Conservation (phyloP, 2,797 vertebrate species). For the Sebastes baramenuke region DNA sequence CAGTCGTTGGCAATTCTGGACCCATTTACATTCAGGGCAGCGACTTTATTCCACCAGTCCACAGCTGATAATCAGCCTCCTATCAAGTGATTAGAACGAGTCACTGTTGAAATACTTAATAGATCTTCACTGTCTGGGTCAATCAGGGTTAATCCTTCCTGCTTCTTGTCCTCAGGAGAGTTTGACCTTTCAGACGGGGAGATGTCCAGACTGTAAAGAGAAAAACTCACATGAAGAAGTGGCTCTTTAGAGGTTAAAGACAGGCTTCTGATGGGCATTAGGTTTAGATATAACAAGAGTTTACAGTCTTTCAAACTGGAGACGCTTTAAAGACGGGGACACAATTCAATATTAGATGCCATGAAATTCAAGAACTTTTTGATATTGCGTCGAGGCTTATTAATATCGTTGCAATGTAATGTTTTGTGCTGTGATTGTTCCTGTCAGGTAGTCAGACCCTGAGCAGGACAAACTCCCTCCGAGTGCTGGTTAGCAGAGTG, state of each 20-base stretch:
- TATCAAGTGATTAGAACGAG: slow-evolving; percentile 5
- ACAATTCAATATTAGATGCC: neutral
- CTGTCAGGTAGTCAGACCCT: neutral
- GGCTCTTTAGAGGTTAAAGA: neutral
- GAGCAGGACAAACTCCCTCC: neutral
- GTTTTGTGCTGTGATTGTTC: neutral
- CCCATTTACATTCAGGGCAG: slow-evolving; percentile 58
- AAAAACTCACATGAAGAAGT: neutral
- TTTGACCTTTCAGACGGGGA: neutral
- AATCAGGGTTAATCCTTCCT: slow-evolving; percentile 9
- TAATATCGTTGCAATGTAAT: no score
- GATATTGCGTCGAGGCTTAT: neutral
- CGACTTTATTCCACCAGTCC: slow-evolving; percentile 25
- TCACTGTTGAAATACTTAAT: slow-evolving; percentile 1
- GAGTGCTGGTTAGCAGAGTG: neutral
- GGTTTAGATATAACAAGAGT: neutral
- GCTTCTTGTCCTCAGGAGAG: neutral
- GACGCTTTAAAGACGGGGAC: neutral
- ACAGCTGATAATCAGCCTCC: slow-evolving; percentile 20
- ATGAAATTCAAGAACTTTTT: neutral
- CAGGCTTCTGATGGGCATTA: neutral
- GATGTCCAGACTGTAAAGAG: neutral
- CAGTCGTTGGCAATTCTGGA: slow-evolving; percentile 49
- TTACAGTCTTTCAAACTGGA: neutral
- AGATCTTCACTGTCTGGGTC: slow-evolving; percentile 20